Percentiles rank a stretch among this genome's conserved stretches.
These are phyloP conservation scores for Solen grandis DNA, from an alignment of 1,140 invertebrate genomes.

Conservation along the genomic window DNA sequence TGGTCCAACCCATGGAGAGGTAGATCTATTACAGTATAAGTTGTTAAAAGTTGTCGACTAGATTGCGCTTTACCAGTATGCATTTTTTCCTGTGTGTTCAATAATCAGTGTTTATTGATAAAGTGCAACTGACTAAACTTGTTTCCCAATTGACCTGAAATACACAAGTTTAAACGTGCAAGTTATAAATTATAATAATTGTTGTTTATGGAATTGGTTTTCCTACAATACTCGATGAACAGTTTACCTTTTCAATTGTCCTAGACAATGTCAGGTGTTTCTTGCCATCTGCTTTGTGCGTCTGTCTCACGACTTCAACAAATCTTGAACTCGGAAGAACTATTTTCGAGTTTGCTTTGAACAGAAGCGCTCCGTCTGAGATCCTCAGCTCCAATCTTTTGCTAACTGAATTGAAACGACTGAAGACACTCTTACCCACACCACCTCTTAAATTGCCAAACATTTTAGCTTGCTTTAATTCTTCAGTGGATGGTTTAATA, in stretches of 20 bases:
- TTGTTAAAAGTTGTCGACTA: too few relatives aligned
- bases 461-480: conserved; percentile 4
- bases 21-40: too few relatives aligned
- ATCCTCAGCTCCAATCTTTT: conserved; percentile 1
- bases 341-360: conserved; percentile 4
- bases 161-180: too few relatives aligned
- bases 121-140: too few relatives aligned
- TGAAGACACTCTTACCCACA: background rate
- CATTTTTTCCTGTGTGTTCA: too few relatives aligned
- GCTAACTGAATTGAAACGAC: conserved; percentile 9
- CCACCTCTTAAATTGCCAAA: background rate
- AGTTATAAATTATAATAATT: too few relatives aligned
- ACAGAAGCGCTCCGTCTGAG: conserved; percentile 15
- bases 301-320: background rate
- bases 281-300: conserved; percentile 3
- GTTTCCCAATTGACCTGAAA: too few relatives aligned
- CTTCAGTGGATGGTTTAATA: background rate
- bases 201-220: too few relatives aligned
- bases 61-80: too few relatives aligned
- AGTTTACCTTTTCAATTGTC: conserved; percentile 48
- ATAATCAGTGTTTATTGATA: too few relatives aligned
- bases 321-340: conserved; percentile 24
- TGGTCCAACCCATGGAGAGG: too few relatives aligned
- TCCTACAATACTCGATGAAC: too few relatives aligned
- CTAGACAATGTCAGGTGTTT: conserved; percentile 24